Evolutionary conservation across 2,888 invertebrate species (phyloP), one percentile per base, ranked within the genome.

Genomic region (Dusona sp.): DNA sequence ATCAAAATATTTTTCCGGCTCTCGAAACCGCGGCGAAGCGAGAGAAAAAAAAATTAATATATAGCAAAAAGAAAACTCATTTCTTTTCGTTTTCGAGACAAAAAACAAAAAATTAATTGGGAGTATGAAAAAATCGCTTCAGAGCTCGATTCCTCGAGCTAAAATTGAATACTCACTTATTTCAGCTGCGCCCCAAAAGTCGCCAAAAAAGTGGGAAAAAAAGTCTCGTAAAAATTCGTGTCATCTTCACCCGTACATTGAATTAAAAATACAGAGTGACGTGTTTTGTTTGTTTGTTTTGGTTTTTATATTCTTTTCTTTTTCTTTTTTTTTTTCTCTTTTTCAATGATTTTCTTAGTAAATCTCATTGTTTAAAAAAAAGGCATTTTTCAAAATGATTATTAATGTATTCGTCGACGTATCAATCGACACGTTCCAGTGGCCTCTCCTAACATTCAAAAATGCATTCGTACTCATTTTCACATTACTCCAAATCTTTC

Each of bases 191-290:
- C 94, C 93, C 92, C 93, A 92, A 92, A 93, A 94, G 94, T 94
- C 93, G 94, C 94, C 94, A 94, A 94, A 94, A 94, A 94, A 94
- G 92, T 94, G 91, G 93, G 92, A 93, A 93, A 94, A 93, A 90
- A 93, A 92, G 90, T 91, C 90, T 93, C 92, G 93, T 94, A 93
- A 94, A 94, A 94, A 94, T 92, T 92, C 92, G 92, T 93, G 92
- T 93, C 92, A 93, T 92, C 88, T 92, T 93, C 93, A 91, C 92
- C 92, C 92, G 92, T 92, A 92, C 88, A 90, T 54, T 87, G 89
- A 90, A 83, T 89, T 89, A 89, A 89, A 79, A 88, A 90, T 90
- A 89, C 87, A 90, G 84, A 89, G 88, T 90, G 88, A 90, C 89
- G 90, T 92, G 81, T 61, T 86, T 79, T 54, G 51, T 79, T 84